phyloP scores from a whole-genome alignment of 2,888 invertebrate genomes.

The Cotesia congregata region DNA sequence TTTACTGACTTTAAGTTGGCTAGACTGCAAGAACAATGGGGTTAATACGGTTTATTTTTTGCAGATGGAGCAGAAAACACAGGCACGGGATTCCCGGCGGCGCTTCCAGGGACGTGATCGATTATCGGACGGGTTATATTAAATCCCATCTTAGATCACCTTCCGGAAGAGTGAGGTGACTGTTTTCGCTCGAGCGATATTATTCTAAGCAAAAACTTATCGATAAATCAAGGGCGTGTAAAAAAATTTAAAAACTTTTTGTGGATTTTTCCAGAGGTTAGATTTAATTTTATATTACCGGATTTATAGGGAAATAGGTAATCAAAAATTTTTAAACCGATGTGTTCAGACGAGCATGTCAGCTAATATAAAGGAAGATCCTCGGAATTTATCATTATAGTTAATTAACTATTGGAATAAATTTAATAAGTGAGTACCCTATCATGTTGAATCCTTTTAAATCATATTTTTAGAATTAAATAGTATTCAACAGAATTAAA shows the following conservation, averaged over 20 bases:
- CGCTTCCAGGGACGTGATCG: conserved; percentile 78
- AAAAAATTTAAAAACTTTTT: neutral
- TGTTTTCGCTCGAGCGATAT: conserved; percentile 27
- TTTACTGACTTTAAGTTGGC: too few species aligned
- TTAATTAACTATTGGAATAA: too few species aligned
- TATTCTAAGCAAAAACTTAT: neutral
- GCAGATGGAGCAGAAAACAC: conserved; percentile 88
- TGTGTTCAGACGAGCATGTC: neutral
- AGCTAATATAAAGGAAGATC: neutral
- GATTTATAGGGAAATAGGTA: too few species aligned
- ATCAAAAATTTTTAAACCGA: neutral
- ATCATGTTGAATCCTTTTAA: too few species aligned
- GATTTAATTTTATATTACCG: too few species aligned
- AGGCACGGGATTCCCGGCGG: conserved; percentile 73
- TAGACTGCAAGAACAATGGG: too few species aligned
- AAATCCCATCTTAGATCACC: conserved; percentile 93
- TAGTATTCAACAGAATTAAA: too few species aligned
- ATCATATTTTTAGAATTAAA: too few species aligned
- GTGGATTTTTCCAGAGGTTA: neutral
- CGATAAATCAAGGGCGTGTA: neutral
- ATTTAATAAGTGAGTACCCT: too few species aligned
- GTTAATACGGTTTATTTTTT: conserved; percentile 48
- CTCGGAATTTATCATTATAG: too few species aligned
- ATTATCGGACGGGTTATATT: conserved; percentile 90
- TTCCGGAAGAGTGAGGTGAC: conserved; percentile 94